phyloP scores from a whole-genome alignment of 2,888 invertebrate genomes.

The Pemphredon lugubris region DNA sequence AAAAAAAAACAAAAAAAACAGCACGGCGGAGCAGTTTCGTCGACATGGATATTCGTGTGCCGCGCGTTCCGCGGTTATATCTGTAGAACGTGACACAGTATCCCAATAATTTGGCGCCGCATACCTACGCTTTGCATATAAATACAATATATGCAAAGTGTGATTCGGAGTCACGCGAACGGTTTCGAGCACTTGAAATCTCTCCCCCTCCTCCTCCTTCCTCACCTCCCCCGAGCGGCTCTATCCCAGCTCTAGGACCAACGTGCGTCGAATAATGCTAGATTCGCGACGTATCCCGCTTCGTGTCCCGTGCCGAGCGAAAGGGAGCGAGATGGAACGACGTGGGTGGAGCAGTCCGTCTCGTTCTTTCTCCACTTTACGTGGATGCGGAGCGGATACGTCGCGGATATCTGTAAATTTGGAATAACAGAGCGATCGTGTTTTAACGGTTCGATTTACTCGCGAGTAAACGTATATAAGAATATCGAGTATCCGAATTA shows the following conservation, averaged over 20 bases:
- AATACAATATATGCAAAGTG: constrained; percentile 24
- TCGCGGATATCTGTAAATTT: no score
- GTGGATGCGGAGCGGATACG: no score
- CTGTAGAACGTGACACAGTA: constrained; percentile 21
- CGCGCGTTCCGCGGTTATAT: constrained; percentile 2
- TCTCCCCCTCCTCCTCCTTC: no score
- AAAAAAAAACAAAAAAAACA: no score
- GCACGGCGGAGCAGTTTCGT: constrained; percentile 10
- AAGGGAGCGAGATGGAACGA: no score
- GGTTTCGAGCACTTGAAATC: constrained; percentile 6
- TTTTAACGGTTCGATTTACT: constrained; percentile 17
- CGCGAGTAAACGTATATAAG: constrained; percentile 2
- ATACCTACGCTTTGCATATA: constrained; percentile 25
- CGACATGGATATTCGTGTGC: constrained; percentile 11
- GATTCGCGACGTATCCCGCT: no score
- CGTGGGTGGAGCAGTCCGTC: no score
- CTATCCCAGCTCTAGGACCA: no score
- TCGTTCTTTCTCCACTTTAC: no score
- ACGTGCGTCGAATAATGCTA: no score
- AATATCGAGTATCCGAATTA: constrained; percentile 35
- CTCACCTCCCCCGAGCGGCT: background rate
- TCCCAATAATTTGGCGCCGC: constrained; percentile 30
- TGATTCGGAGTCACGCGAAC: constrained; percentile 35
- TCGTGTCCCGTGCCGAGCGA: no score
- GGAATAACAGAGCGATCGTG: constrained; percentile 18